Percentiles rank a stretch among this genome's conserved stretches.
These are phyloP conservation scores for Toxonevra muliebris DNA, from an alignment of 2,888 invertebrate species.

Conservation along the genomic window DNA sequence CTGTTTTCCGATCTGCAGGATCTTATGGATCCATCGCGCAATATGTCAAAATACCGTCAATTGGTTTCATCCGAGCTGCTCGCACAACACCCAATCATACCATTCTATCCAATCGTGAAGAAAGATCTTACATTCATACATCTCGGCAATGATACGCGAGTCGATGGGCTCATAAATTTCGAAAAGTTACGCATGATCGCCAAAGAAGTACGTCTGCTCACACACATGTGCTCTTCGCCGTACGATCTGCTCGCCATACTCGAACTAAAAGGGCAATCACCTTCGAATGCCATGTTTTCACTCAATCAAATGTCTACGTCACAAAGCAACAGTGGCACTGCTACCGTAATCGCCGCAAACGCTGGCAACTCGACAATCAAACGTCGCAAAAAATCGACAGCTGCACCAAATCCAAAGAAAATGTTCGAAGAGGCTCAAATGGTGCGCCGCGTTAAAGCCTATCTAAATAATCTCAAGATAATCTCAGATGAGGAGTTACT, in stretches of 20 bases:
- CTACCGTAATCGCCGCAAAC: constrained; percentile 59
- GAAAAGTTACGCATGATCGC: constrained; percentile 99
- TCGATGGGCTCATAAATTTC: constrained; percentile 92
- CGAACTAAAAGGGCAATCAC: constrained; percentile 86
- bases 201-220: constrained; percentile 89
- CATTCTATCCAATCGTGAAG: constrained; percentile 90
- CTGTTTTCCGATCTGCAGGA: constrained; percentile 93
- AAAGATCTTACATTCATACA: constrained; percentile 98
- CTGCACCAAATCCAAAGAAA: constrained; percentile 94
- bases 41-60: constrained; percentile 98
- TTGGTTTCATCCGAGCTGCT: constrained; percentile 90
- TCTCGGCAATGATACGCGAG: constrained; percentile 92
- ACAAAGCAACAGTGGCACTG: constrained; percentile 64
- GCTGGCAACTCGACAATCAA: constrained; percentile 86
- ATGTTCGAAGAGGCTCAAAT: constrained; percentile 99
- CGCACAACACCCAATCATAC: constrained; percentile 79
- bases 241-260: constrained; percentile 87
- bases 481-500: constrained; percentile 91
- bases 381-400: constrained; percentile 86
- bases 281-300: constrained; percentile 88
- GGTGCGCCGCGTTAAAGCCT: constrained; percentile 96
- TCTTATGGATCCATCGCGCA: constrained; percentile 97
- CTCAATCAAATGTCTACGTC: constrained; percentile 86
- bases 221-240: constrained; percentile 95
- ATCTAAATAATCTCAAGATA: constrained; percentile 86